A percentile compares a stretch with the other conserved stretches of the same genome.
Evolutionary conservation across 2,113 vertebrate genomes (phyloP).

Genomic region (Xyrauchen texanus): DNA sequence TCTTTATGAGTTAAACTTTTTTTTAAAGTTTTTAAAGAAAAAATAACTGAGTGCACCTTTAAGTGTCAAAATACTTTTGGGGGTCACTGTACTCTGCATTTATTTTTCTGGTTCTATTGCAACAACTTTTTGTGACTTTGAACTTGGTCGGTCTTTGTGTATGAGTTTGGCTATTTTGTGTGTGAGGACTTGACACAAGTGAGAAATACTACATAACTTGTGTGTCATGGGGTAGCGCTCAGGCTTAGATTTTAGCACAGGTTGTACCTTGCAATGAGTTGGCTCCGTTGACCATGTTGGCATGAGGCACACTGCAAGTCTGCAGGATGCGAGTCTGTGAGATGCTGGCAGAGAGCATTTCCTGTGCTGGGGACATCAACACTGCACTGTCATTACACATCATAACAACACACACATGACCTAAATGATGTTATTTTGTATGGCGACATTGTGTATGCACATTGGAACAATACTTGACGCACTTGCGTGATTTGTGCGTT

Average conservation of each 20-base stretch:
- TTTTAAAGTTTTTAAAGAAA: too few species aligned
- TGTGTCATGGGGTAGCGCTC: neutral
- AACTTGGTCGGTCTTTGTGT: neutral
- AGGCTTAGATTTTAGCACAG: neutral
- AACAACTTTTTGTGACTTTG: neutral
- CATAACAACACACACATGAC: too few species aligned
- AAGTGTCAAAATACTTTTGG: too few species aligned
- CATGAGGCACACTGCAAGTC: slow-evolving; percentile 77
- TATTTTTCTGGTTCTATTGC: neutral
- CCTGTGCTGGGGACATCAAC: slow-evolving; percentile 70
- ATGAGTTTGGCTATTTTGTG: neutral
- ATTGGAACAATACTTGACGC: neutral
- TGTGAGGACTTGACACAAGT: neutral
- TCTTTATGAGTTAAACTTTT: too few species aligned
- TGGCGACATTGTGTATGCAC: neutral
- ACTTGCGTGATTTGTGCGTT: neutral
- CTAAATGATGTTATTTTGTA: too few species aligned
- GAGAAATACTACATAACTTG: neutral
- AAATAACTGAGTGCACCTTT: too few species aligned
- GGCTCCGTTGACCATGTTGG: slow-evolving; percentile 79
- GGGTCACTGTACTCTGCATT: neutral
- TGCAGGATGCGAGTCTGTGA: slow-evolving; percentile 84
- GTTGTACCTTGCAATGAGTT: slow-evolving; percentile 80
- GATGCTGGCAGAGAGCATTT: slow-evolving; percentile 84
- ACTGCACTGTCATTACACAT: neutral